Evolutionary conservation across 2,888 invertebrate species (phyloP), one percentile per base, ranked within the genome.

Genomic region (Cerastis leucographa): DNA sequence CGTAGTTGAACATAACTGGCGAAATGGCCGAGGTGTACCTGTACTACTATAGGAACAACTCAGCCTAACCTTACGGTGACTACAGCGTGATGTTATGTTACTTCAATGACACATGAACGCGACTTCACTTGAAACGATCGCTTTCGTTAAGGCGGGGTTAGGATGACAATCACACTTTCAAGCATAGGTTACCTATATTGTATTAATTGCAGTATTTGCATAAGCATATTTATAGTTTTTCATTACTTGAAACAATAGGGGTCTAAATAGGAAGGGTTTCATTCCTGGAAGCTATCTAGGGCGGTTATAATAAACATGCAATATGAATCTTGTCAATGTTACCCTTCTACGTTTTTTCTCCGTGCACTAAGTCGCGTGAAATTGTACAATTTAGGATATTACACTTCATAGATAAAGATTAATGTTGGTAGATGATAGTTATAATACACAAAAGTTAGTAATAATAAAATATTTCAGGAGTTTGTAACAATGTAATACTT

Each of bases 261-360:
- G 22, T 61, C 35, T 84, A 71, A 5, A 9, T 11, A 17, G 14
- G n/a, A 49, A 35, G 40, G 54, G 25, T n/a, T 49, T 42, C 29
- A 71, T 67, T 81, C 85, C 49, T 67, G 44, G 14, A 82, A 83
- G 83, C 83, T 25, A 8, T 83, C 83, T 83, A 83, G 46, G 59
- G 84, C 68, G 29, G 29, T 46, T 40, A 62, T 70, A 71, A 44
- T 80, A 59, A 76, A 69, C 75, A 82, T 83, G 83, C 80, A 80
- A 80, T 82, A 83, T 74, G 62, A 71, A 78, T 81, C 49, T 69
- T 73, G 70, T 70, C 29, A 70, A 71, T 80, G 80, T 96, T 96
- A 96, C 96, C 96, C 96, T 89, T 95, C 96, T 96, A 95, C 96
- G 96, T 88, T 96, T 96, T 95, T 91, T 94, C 94, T 96, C 96